Conservation (phyloP, 2,888 invertebrate genomes). For the Erpobdella octoculata region DNA sequence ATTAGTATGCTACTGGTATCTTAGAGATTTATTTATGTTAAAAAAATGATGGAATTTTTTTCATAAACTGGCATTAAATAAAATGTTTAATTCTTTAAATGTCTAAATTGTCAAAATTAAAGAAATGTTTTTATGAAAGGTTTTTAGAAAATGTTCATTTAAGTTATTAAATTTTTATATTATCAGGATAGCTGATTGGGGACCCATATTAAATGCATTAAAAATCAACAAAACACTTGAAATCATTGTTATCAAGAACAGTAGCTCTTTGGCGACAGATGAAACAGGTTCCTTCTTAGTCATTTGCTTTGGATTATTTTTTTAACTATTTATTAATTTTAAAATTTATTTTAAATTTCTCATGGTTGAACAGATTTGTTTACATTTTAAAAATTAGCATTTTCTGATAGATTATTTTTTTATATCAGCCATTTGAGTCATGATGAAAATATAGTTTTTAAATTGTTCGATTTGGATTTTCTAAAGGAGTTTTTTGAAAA, state of each 20-base stretch:
- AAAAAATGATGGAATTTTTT: background rate
- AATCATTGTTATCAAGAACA: conserved; percentile 47
- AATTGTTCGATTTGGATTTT: background rate
- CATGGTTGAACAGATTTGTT: background rate
- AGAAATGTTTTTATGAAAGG: background rate
- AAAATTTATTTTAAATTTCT: background rate
- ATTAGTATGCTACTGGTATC: too few relatives aligned
- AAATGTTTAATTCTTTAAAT: too few relatives aligned
- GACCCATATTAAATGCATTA: conserved; percentile 48
- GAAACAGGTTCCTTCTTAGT: background rate
- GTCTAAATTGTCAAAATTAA: background rate
- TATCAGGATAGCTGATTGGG: conserved; percentile 49
- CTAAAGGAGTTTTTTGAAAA: too few relatives aligned
- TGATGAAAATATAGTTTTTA: background rate
- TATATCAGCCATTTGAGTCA: too few relatives aligned
- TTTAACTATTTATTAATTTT: background rate
- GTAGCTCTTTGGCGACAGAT: background rate
- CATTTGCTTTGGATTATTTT: background rate
- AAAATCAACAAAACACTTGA: conserved; percentile 50
- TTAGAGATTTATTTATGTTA: too few relatives aligned
- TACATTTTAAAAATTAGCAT: background rate
- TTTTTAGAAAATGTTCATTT: background rate
- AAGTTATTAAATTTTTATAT: background rate
- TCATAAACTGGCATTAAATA: too few relatives aligned
- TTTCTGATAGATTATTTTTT: background rate